phyloP scores from a whole-genome alignment of 2,113 vertebrate species.

The Notarius lentiginosus region DNA sequence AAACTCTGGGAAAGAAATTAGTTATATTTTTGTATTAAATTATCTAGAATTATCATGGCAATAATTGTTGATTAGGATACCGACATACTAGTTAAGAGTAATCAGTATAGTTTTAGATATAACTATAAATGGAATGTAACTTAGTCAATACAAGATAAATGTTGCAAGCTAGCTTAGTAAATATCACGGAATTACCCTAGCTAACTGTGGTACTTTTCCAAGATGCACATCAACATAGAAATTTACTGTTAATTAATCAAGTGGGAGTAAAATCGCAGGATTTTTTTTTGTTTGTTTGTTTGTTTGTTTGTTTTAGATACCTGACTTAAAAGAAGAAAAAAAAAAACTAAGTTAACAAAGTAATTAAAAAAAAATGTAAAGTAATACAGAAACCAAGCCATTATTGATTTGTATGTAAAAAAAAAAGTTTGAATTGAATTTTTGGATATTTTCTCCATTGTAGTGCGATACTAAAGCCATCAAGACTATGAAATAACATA shows the following conservation, averaged over 20 bases:
- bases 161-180: background rate
- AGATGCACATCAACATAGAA: background rate
- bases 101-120: background rate
- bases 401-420: no score
- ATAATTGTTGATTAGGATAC: background rate
- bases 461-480: no score
- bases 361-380: no score
- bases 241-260: background rate
- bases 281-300: no score
- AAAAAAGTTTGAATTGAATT: no score
- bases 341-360: no score
- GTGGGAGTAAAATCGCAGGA: background rate
- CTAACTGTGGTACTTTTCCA: background rate
- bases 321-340: no score
- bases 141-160: background rate
- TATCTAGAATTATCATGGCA: background rate
- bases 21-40: background rate
- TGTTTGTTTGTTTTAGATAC: no score
- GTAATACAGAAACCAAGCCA: no score
- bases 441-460: no score
- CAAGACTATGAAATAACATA: no score
- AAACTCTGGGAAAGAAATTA: background rate
- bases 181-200: background rate
- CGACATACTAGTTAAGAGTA: background rate
- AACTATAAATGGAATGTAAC: background rate